phyloP scores from a whole-genome alignment of 37 sponge, comb jelly and placozoan species.

The Cladorhizidae sp. region DNA sequence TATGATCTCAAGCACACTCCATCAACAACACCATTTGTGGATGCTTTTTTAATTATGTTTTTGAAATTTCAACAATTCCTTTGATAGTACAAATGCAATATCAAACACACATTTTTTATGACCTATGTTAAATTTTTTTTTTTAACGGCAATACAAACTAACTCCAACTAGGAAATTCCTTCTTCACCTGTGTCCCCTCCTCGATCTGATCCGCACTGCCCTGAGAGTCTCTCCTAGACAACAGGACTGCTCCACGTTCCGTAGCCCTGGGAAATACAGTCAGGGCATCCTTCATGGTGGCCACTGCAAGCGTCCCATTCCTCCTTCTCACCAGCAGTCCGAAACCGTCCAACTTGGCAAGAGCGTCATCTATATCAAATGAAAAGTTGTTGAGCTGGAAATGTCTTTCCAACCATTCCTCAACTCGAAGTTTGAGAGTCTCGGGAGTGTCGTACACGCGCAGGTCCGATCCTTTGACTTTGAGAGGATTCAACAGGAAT shows the following conservation, averaged over 20 bases:
- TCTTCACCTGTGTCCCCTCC: neutral
- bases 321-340: constrained; percentile 57
- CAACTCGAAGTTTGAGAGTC: constrained; percentile 57
- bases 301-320: constrained; percentile 51
- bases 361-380: constrained; percentile 81
- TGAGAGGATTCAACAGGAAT: constrained; percentile 73
- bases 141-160: too few species aligned
- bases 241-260: constrained; percentile 44
- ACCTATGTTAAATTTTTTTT: too few species aligned
- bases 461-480: constrained; percentile 47
- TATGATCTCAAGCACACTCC: too few species aligned
- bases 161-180: too few species aligned
- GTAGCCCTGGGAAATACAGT: constrained; percentile 59
- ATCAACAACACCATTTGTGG: too few species aligned
- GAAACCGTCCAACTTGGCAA: constrained; percentile 48
- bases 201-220: constrained; percentile 16
- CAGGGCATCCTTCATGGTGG: constrained; percentile 67
- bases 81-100: too few species aligned
- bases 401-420: constrained; percentile 62
- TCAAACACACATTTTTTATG: too few species aligned
- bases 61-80: too few species aligned
- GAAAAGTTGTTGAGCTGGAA: constrained; percentile 42
- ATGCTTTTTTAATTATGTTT: too few species aligned
- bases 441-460: constrained; percentile 57
- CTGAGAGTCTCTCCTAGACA: constrained; percentile 55